Evolutionary conservation across 2,888 invertebrate species (phyloP).

Genomic region (Trachelus iudaicus): DNA sequence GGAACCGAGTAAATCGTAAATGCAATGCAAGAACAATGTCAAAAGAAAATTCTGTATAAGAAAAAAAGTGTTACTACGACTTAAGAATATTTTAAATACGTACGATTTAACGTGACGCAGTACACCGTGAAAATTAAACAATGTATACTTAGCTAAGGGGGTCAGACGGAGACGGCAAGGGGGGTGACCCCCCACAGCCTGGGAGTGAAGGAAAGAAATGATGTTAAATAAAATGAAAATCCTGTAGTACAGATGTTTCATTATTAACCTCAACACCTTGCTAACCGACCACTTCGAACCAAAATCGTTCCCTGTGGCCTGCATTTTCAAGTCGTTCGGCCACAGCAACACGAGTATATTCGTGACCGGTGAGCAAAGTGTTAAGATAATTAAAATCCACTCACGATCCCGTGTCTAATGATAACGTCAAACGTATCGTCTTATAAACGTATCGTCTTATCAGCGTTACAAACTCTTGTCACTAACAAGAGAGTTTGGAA

Average conservation of each 20-base stretch:
- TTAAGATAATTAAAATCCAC: not conserved
- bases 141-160: conserved; percentile 32
- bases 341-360: too few relatives aligned
- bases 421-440: not conserved
- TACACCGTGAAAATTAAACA: conserved; percentile 13
- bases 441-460: not conserved
- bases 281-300: too few relatives aligned
- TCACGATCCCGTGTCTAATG: not conserved
- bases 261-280: not conserved
- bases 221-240: conserved; percentile 35
- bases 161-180: not conserved
- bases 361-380: too few relatives aligned
- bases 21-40: conserved; percentile 35
- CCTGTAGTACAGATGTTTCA: not conserved
- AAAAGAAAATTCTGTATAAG: conserved; percentile 28
- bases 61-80: conserved; percentile 28
- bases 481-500: not conserved
- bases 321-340: too few relatives aligned
- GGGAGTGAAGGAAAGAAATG: conserved; percentile 25
- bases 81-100: conserved; percentile 52
- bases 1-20: conserved; percentile 9
- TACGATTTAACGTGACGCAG: conserved; percentile 21
- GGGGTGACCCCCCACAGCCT: not conserved
- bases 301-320: too few relatives aligned
- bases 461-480: not conserved